Percentiles rank a stretch among this genome's conserved stretches.
Evolutionary conservation across 2,888 invertebrate genomes (phyloP).

Genomic region (Taenaris catops): DNA sequence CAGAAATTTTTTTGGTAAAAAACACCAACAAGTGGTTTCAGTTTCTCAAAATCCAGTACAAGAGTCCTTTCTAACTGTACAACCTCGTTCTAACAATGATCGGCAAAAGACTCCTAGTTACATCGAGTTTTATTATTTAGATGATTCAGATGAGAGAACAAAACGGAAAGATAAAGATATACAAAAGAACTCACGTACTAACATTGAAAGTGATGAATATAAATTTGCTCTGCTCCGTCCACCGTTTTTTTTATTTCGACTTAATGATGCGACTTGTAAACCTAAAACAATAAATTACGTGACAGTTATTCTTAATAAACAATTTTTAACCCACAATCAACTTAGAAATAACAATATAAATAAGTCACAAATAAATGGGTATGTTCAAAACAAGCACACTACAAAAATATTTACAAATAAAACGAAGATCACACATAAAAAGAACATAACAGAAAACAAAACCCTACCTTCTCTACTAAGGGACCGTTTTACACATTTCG

Average conservation of each 20-base stretch:
- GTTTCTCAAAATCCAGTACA: slow-evolving; percentile 4
- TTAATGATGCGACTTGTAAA: slow-evolving; percentile 27
- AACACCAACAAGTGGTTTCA: slow-evolving; percentile 1
- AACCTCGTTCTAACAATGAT: slow-evolving; percentile 10
- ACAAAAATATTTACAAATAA: neutral
- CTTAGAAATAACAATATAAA: too few species aligned
- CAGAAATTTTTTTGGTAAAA: slow-evolving; percentile 7
- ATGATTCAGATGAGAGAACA: slow-evolving; percentile 36
- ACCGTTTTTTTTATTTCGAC: slow-evolving; percentile 33
- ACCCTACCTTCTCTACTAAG: neutral
- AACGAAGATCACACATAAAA: slow-evolving; percentile 1
- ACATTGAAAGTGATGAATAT: slow-evolving; percentile 10
- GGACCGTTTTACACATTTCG: slow-evolving; percentile 1
- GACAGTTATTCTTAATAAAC: slow-evolving; percentile 3
- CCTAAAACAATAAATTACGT: slow-evolving; percentile 5
- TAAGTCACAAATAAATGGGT: neutral
- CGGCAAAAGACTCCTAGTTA: slow-evolving; percentile 45
- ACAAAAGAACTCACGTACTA: neutral
- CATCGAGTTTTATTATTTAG: slow-evolving; percentile 65
- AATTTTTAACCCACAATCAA: neutral
- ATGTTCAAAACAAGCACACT: neutral
- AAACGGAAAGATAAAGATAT: slow-evolving; percentile 24
- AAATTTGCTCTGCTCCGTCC: slow-evolving; percentile 22
- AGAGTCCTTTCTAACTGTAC: slow-evolving; percentile 9
- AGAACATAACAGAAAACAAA: slow-evolving; percentile 2